Percentiles rank a stretch among this genome's conserved stretches.
phyloP scores from a whole-genome alignment of 2,888 invertebrate genomes.

The Tipula helvola region DNA sequence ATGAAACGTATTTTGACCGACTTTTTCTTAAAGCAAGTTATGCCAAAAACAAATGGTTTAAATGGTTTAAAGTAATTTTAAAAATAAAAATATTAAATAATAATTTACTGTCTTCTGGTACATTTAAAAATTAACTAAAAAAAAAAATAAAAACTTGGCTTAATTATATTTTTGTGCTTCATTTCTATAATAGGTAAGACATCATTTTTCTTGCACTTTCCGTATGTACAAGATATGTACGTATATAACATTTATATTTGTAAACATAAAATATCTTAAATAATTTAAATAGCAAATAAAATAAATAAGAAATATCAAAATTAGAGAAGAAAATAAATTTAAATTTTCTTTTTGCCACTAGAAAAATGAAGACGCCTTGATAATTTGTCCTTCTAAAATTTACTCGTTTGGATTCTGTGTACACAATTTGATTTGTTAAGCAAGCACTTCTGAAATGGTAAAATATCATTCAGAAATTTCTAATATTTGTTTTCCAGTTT shows the following conservation, averaged over 20 bases:
- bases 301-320: background rate
- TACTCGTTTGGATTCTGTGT: background rate
- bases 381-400: background rate
- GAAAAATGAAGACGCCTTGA: background rate
- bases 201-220: too few relatives aligned
- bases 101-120: too few relatives aligned
- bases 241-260: background rate
- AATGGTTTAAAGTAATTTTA: too few relatives aligned
- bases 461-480: background rate
- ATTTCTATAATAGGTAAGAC: too few relatives aligned
- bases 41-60: too few relatives aligned
- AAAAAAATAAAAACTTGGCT: too few relatives aligned
- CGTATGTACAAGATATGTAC: background rate
- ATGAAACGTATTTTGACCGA: too few relatives aligned
- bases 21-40: too few relatives aligned
- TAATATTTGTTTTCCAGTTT: background rate
- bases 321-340: background rate
- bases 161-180: too few relatives aligned
- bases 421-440: background rate
- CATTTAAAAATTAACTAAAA: too few relatives aligned
- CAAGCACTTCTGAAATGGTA: background rate
- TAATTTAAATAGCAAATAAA: background rate
- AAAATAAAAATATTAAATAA: too few relatives aligned
- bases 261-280: background rate
- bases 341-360: background rate